These are phyloP conservation scores for Palythoa heliodiscus DNA, from an alignment of 92 coral and sea anemone genomes.

Conservation along the genomic window DNA sequence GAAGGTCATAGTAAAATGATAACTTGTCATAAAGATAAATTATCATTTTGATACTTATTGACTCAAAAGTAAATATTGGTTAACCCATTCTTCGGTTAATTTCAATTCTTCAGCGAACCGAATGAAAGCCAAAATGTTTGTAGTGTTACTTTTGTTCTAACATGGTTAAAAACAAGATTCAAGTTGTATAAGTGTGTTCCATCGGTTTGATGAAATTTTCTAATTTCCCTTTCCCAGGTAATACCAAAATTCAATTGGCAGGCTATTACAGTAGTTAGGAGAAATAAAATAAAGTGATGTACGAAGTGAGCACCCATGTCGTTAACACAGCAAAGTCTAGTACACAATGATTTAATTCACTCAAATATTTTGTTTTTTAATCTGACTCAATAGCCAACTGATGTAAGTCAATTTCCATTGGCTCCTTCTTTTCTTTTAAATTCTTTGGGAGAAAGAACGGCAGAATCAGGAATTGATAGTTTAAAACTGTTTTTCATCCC, in stretches of 20 bases:
- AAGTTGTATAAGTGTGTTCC: slow-evolving; percentile 9
- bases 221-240: no score
- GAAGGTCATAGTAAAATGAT: slow-evolving; percentile 9
- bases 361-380: not conserved
- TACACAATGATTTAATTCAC: not conserved
- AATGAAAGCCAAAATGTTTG: no score
- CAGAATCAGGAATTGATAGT: no score
- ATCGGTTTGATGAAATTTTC: not conserved
- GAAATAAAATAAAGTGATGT: not conserved
- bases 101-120: not conserved
- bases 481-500: no score
- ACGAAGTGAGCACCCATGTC: not conserved
- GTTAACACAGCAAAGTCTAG: not conserved
- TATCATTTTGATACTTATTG: no score
- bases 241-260: no score
- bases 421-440: no score
- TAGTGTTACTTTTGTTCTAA: no score
- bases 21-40: slow-evolving; percentile 7
- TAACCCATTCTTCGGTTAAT: slow-evolving; percentile 44
- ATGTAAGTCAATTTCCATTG: no score
- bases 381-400: not conserved
- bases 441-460: no score
- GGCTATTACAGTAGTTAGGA: not conserved
- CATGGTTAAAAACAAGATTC: not conserved
- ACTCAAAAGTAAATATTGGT: not conserved